These are phyloP conservation scores for Hypsibius dujardini DNA, from an alignment of 1,140 invertebrate genomes.

Conservation along the genomic window DNA sequence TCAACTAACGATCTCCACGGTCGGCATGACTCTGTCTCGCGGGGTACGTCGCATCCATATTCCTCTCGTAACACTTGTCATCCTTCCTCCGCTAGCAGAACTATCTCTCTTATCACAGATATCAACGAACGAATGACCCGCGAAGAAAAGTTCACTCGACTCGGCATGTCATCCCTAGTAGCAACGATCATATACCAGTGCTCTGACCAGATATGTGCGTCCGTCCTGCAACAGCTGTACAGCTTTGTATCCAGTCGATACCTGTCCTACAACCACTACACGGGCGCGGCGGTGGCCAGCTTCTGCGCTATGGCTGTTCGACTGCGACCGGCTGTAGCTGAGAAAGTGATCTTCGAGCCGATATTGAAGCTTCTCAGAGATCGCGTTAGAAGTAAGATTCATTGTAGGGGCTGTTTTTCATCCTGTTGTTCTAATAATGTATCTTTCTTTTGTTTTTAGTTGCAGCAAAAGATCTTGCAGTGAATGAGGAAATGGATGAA, in stretches of 20 bases:
- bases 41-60: not conserved
- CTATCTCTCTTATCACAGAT: not conserved
- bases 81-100: too few species aligned
- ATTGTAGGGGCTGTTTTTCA: too few species aligned
- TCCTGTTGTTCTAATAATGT: too few species aligned
- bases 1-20: slow-evolving; percentile 1
- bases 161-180: slow-evolving; percentile 8
- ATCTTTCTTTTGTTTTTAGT: too few species aligned
- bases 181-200: slow-evolving; percentile 11
- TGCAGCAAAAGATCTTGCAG: not conserved
- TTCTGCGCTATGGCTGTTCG: slow-evolving; percentile 1
- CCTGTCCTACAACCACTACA: not conserved
- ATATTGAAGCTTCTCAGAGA: not conserved
- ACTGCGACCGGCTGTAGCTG: not conserved
- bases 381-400: not conserved
- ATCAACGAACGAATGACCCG: slow-evolving; percentile 9
- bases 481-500: not conserved
- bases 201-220: not conserved
- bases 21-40: slow-evolving; percentile 10
- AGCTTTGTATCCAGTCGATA: not conserved
- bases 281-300: not conserved
- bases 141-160: slow-evolving; percentile 3
- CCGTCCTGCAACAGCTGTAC: not conserved
- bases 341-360: not conserved
- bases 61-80: too few species aligned